These are phyloP conservation scores for Orientallactaga sibirica DNA, from an alignment of 2,797 vertebrate genomes.

Conservation along the genomic window DNA sequence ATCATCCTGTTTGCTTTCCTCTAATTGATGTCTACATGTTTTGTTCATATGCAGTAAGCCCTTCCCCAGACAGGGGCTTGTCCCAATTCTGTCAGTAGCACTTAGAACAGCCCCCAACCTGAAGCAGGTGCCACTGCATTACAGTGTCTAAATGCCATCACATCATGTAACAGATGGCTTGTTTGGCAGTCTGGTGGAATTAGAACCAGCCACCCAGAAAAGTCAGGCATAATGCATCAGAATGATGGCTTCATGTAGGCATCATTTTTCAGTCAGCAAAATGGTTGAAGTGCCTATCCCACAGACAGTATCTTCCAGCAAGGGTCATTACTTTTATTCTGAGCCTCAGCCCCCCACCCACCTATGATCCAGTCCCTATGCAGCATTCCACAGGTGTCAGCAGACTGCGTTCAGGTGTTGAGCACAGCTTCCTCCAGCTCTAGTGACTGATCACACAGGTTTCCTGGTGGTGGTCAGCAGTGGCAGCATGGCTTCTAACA, in stretches of 20 bases:
- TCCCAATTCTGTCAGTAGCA: background rate
- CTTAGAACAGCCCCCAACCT: background rate
- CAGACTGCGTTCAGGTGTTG: accelerated
- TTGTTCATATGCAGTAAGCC: background rate
- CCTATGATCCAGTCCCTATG: accelerated
- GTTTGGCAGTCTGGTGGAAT: background rate
- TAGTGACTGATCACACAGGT: background rate
- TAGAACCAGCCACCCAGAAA: constrained; percentile 17
- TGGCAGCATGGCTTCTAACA: background rate
- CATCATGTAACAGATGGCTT: background rate
- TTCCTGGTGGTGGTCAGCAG: background rate
- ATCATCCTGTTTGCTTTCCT: background rate
- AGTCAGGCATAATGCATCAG: background rate
- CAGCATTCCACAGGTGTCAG: background rate
- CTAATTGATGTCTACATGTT: accelerated
- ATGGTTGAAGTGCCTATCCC: background rate
- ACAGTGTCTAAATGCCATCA: background rate
- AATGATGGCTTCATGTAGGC: background rate
- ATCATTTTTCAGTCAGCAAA: background rate
- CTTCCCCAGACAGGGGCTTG: background rate
- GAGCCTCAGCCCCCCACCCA: background rate
- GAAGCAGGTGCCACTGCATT: background rate
- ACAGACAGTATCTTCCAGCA: background rate
- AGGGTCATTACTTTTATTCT: background rate
- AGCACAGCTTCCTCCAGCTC: background rate